These are phyloP conservation scores for Eulemur coronatus DNA, from an alignment of 2,797 vertebrate genomes.

Conservation along the genomic window DNA sequence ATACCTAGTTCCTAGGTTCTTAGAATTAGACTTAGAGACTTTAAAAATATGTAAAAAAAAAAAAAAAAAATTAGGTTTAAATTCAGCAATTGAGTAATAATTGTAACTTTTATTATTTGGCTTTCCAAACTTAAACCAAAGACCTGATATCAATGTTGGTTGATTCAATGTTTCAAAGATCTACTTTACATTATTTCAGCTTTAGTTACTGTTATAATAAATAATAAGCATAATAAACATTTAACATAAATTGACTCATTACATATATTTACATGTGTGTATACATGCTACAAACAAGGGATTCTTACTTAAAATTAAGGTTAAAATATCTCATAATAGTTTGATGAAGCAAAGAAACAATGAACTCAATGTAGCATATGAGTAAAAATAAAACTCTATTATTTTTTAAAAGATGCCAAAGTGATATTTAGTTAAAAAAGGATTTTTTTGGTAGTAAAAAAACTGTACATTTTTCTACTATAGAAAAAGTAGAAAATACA, in stretches of 20 bases:
- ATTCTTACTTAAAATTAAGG: constrained; percentile 35
- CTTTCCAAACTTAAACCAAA: constrained; percentile 8
- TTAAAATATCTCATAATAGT: not conserved
- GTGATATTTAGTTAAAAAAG: not conserved
- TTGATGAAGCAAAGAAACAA: constrained; percentile 25
- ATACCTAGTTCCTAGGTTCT: not conserved
- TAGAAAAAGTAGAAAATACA: constrained; percentile 21
- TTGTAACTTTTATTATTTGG: not conserved
- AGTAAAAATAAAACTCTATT: not conserved
- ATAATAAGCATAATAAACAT: not conserved
- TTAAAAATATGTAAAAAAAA: not conserved
- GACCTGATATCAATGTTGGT: not conserved
- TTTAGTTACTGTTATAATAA: not conserved
- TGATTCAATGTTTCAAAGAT: not conserved
- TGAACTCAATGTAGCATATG: not conserved
- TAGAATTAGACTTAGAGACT: not conserved
- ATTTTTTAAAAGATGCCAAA: not conserved
- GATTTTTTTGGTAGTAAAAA: constrained; percentile 1
- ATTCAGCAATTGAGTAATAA: not conserved
- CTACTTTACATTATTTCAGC: not conserved
- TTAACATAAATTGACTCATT: not conserved
- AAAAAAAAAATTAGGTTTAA: not conserved
- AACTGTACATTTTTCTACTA: not conserved
- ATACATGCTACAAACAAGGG: not conserved
- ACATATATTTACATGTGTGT: not conserved